Percentiles rank a stretch among this genome's conserved stretches.
phyloP scores from a whole-genome alignment of 2,113 vertebrate genomes.

The Syngnathus typhle region DNA sequence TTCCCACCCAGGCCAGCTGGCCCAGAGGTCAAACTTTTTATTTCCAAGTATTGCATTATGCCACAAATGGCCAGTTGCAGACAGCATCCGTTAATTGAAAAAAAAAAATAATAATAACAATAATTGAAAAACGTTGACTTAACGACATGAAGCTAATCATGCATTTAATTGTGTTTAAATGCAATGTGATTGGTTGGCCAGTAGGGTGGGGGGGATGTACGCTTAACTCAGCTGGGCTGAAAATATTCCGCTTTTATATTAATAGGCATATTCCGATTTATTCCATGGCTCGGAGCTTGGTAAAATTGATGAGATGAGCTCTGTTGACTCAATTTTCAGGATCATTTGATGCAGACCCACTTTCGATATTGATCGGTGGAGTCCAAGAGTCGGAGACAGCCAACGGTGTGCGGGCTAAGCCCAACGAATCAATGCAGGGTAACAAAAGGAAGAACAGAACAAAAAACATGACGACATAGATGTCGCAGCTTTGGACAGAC shows the following conservation, averaged over 20 bases:
- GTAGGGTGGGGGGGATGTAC: neutral
- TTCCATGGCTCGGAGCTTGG: neutral
- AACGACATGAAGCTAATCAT: neutral
- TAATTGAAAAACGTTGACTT: neutral
- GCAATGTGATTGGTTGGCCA: neutral
- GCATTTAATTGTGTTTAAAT: neutral
- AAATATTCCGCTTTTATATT: neutral
- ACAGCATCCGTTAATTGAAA: neutral
- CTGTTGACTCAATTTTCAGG: slow-evolving; percentile 21
- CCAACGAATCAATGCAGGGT: slow-evolving; percentile 36
- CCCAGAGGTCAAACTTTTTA: too few species aligned
- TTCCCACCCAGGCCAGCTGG: too few species aligned
- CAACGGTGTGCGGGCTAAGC: slow-evolving; percentile 12
- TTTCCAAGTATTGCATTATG: too few species aligned
- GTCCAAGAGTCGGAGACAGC: slow-evolving; percentile 37
- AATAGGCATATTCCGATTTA: neutral
- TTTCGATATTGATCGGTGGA: slow-evolving; percentile 45
- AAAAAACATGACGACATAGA: neutral
- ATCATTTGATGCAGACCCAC: slow-evolving; percentile 23
- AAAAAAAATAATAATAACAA: too few species aligned
- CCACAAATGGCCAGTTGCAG: neutral
- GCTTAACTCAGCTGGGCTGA: neutral
- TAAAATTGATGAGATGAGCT: slow-evolving; percentile 17
- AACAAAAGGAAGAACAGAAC: slow-evolving; percentile 1
- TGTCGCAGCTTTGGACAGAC: neutral